phyloP scores from a whole-genome alignment of 2,797 vertebrate species.

The Eremophila alpestris region DNA sequence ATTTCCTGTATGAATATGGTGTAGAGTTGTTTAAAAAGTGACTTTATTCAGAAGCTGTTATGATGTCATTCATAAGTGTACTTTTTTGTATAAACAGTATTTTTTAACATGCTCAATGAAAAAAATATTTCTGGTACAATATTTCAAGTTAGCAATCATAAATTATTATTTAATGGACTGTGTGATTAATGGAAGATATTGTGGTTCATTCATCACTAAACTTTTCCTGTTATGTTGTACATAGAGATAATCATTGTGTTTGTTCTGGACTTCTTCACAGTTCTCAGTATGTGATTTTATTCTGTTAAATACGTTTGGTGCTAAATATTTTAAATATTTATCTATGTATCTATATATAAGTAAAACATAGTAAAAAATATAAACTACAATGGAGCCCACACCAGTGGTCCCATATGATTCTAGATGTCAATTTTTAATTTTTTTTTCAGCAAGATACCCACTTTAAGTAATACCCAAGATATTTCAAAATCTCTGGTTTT shows the following conservation, averaged over 20 bases:
- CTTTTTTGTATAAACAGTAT: not conserved
- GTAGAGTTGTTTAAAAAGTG: conserved; percentile 16
- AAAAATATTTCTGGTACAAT: not conserved
- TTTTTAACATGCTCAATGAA: not conserved
- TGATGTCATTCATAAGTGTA: not conserved
- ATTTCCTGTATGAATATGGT: not conserved
- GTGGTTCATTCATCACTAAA: conserved; percentile 33
- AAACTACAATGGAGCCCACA: not conserved
- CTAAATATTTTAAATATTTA: not conserved
- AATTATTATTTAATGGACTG: conserved; percentile 42
- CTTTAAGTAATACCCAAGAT: not conserved
- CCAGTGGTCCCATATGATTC: not conserved
- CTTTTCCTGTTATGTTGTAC: not conserved
- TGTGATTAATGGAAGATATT: conserved; percentile 45
- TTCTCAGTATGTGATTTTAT: not conserved
- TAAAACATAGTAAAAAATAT: not conserved
- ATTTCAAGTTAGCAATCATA: conserved; percentile 39
- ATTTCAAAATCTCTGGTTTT: not conserved
- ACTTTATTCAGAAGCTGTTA: not conserved
- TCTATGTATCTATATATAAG: not conserved
- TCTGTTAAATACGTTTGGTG: not conserved
- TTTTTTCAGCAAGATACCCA: not conserved
- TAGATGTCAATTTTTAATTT: not conserved
- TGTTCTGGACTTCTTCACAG: not conserved
- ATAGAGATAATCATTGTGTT: not conserved